Conservation (phyloP, 2,888 invertebrate species). For the Aleiodes alternator region DNA sequence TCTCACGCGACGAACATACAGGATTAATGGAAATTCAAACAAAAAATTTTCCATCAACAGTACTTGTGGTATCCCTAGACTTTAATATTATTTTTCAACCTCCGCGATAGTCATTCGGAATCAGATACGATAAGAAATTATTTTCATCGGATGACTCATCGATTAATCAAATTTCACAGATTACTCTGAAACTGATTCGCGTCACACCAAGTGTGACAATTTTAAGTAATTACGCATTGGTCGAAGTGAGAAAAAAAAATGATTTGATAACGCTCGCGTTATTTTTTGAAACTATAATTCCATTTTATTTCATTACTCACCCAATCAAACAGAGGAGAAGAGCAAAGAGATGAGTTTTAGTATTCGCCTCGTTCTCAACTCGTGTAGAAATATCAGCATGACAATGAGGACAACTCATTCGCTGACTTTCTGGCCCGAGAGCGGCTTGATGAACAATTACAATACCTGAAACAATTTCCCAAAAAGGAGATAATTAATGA, state of each 20-base stretch:
- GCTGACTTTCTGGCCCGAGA: constrained; percentile 72
- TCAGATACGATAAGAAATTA: too few relatives aligned
- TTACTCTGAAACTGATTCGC: background rate
- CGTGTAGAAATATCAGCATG: constrained; percentile 73
- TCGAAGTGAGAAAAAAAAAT: too few relatives aligned
- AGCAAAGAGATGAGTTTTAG: constrained; percentile 77
- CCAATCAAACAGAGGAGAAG: constrained; percentile 75
- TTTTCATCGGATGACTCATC: too few relatives aligned
- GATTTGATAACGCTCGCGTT: background rate
- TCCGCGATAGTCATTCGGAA: too few relatives aligned
- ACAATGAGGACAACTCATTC: constrained; percentile 75
- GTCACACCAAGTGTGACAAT: too few relatives aligned
- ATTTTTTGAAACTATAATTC: constrained; percentile 6
- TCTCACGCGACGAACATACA: too few relatives aligned
- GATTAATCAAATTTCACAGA: background rate
- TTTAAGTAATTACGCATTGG: too few relatives aligned
- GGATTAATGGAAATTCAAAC: too few relatives aligned
- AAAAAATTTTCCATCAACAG: too few relatives aligned
- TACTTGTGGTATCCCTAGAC: too few relatives aligned
- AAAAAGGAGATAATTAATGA: background rate
- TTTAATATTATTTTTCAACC: too few relatives aligned
- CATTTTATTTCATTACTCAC: constrained; percentile 64
- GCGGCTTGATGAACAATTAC: constrained; percentile 53
- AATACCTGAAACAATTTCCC: constrained; percentile 54
- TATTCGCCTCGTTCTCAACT: constrained; percentile 72